Evolutionary conservation across 2,888 invertebrate species (phyloP).

Genomic region (Eupithecia centaureata): DNA sequence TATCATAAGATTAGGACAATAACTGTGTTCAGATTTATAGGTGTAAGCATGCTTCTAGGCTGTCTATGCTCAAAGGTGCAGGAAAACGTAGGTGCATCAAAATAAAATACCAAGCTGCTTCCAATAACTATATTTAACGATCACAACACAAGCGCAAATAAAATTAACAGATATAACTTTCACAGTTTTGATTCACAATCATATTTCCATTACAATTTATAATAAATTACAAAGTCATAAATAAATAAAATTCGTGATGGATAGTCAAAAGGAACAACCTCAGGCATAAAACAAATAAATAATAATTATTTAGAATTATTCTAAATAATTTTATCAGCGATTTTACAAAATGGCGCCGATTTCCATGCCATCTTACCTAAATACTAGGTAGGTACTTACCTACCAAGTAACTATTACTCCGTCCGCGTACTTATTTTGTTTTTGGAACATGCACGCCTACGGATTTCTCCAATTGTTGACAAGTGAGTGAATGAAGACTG

Average conservation of each 20-base stretch:
- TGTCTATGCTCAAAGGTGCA: slow-evolving; percentile 26
- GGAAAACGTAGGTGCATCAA: slow-evolving; percentile 57
- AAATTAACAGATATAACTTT: slow-evolving; percentile 22
- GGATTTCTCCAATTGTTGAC: no score
- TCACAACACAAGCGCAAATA: slow-evolving; percentile 56
- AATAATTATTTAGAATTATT: no score
- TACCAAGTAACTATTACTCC: no score
- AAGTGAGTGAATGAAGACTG: no score
- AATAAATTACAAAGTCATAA: background rate
- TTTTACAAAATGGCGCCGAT: background rate
- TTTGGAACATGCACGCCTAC: no score
- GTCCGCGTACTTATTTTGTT: no score
- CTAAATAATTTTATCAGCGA: no score
- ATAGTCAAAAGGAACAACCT: background rate
- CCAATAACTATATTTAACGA: slow-evolving; percentile 71
- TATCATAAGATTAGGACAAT: no score
- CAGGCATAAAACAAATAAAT: background rate
- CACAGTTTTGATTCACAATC: background rate
- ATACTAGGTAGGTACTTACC: no score
- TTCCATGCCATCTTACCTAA: background rate
- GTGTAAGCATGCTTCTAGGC: no score
- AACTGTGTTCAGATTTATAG: no score
- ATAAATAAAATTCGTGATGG: background rate
- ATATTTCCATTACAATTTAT: background rate
- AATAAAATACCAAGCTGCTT: slow-evolving; percentile 72